Base-by-base conservation (phyloP, 2,888 invertebrate genomes). In the Ennomos erosarius region DNA sequence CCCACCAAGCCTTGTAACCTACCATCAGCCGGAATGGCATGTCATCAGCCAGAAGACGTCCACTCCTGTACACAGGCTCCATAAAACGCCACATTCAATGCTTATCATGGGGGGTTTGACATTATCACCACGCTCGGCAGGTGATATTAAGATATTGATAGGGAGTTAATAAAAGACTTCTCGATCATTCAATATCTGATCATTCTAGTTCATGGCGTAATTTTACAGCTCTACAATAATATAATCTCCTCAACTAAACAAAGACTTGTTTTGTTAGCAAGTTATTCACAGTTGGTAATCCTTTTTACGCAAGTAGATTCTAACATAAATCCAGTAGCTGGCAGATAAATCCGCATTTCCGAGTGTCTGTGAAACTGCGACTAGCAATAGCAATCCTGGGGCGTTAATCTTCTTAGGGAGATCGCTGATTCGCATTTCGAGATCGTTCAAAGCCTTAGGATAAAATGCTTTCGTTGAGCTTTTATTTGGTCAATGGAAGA, bases 401-500 rank as follows among this genome's bases (percentile, higher is more conserved):
- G 54, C 67, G 68, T 75, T 75, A 77, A 78, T 77, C 78, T 73
- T 68, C 73, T 76, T 76, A 74, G 57, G 52, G 62, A 75, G 69
- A 76, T 74, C 55, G 60, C 65, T 72, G 67, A 69, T 68, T 66
- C 39, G 57, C 62, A 59, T 64, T 57, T 58, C 36, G 62, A 62
- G 64, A 64, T 71, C 67, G 64, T 67, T 69, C 56, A 68, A 64
- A 74, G 71, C 65, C 61, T 66, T 56, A 12, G 59, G 72, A 73
- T 72, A 69, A 73, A 65, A 63, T 57, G 63, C 62, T 67, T 72
- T 67, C 62, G 59, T 62, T 61, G 60, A 47, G 51, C 60, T 55
- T 66, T 71, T 58, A 55, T 54, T 10, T 63, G 51, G 45, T 45
- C 56, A 55, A 55, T 38, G 51, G 43, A 9, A n/a, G 37, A 38